Percentiles rank a stretch among this genome's conserved stretches.
Conservation (phyloP, 23 tunicate species). For the Trididemnum nubilum region DNA sequence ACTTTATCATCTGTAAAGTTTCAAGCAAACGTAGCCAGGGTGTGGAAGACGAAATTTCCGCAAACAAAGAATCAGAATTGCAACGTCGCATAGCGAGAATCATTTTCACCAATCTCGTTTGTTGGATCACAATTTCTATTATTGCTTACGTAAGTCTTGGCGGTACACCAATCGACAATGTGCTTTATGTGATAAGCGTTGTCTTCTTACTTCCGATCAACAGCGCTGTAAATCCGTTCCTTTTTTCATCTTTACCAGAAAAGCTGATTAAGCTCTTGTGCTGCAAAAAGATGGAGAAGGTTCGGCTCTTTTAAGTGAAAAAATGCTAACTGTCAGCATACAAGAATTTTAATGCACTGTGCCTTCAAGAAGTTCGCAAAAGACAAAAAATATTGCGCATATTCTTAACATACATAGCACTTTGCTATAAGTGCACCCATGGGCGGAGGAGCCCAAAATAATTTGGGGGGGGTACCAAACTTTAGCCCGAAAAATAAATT, state of each 20-base stretch:
- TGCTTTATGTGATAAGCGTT: background rate
- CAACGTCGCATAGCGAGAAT: background rate
- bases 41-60: background rate
- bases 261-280: background rate
- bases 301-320: background rate
- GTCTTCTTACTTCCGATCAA: background rate
- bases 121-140: background rate
- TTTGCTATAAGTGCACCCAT: no score
- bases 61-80: background rate
- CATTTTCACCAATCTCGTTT: background rate
- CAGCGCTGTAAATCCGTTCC: constrained; percentile 11
- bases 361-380: no score
- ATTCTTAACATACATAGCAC: no score
- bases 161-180: background rate
- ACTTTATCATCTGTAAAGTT: constrained; percentile 7
- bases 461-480: no score
- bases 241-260: constrained; percentile 9
- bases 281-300: constrained; percentile 7
- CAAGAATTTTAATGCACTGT: no score
- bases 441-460: no score
- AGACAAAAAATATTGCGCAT: no score
- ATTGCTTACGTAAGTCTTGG: background rate
- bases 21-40: background rate
- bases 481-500: no score
- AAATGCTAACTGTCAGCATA: no score